phyloP scores from a whole-genome alignment of 2,113 vertebrate genomes.

The Salvelinus fontinalis region DNA sequence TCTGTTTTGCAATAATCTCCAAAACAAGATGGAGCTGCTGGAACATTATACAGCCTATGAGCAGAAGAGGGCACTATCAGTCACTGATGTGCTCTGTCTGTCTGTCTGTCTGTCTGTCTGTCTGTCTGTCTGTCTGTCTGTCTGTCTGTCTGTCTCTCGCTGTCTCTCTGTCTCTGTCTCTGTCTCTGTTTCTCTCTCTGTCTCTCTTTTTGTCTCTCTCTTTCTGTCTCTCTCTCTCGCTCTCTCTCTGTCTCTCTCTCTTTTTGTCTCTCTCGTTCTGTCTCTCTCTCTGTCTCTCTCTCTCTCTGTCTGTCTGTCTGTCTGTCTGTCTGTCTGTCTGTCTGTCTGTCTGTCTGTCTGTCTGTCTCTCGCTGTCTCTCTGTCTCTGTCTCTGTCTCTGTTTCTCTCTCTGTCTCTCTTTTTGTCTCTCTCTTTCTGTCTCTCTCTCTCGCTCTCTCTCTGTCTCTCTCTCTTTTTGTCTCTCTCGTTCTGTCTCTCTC shows the following conservation, averaged over 20 bases:
- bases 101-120: not conserved
- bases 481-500: slow-evolving; percentile 21
- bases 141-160: slow-evolving; percentile 8
- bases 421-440: not conserved
- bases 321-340: slow-evolving; percentile 14
- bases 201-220: slow-evolving; percentile 10
- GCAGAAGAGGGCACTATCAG: slow-evolving; percentile 81
- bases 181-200: slow-evolving; percentile 16
- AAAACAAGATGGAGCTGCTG: slow-evolving; percentile 35
- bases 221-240: slow-evolving; percentile 13
- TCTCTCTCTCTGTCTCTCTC: slow-evolving; percentile 11
- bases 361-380: not conserved
- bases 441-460: slow-evolving; percentile 24
- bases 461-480: slow-evolving; percentile 4
- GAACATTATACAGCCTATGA: slow-evolving; percentile 52
- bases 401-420: slow-evolving; percentile 12
- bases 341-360: slow-evolving; percentile 15
- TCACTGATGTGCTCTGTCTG: slow-evolving; percentile 49
- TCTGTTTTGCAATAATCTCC: slow-evolving; percentile 10
- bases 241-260: slow-evolving; percentile 23
- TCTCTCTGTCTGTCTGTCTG: slow-evolving; percentile 11
- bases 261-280: slow-evolving; percentile 8
- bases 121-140: not conserved
- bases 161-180: slow-evolving; percentile 22
- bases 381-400: slow-evolving; percentile 2